These are phyloP conservation scores for Lophochroa leadbeateri DNA, from an alignment of 2,113 vertebrate genomes.

Conservation along the genomic window DNA sequence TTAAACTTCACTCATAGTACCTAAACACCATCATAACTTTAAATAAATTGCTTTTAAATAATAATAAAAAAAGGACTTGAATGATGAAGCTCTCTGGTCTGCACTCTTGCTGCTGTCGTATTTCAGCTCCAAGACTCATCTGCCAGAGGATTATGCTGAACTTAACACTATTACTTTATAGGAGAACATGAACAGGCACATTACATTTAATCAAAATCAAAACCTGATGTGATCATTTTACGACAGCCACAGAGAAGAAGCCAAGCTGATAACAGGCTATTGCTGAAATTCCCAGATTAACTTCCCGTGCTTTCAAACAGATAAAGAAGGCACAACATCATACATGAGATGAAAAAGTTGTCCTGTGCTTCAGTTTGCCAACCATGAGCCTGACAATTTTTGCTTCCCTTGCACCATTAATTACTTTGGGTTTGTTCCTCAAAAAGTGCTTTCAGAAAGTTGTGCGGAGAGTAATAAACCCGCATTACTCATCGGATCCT, in stretches of 20 bases:
- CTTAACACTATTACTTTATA: not conserved
- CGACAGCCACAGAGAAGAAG: not conserved
- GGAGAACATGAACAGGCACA: not conserved
- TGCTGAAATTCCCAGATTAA: slow-evolving; percentile 22
- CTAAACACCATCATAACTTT: not conserved
- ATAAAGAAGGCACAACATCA: not conserved
- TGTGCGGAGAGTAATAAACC: slow-evolving; percentile 33
- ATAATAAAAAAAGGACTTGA: not conserved
- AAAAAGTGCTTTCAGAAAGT: slow-evolving; percentile 63
- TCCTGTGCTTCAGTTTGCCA: not conserved
- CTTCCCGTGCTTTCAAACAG: not conserved
- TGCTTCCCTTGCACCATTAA: slow-evolving; percentile 30
- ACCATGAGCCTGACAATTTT: not conserved
- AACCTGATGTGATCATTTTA: not conserved
- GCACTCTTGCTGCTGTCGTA: not conserved
- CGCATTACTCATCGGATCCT: slow-evolving; percentile 50
- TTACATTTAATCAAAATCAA: not conserved
- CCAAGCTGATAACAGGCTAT: not conserved
- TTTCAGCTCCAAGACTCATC: not conserved
- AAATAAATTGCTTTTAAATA: not conserved
- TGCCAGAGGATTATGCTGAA: not conserved
- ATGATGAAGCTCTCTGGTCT: not conserved
- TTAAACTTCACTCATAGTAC: not conserved
- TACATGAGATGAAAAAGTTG: not conserved
- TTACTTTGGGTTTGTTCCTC: slow-evolving; percentile 38